Conservation (phyloP, 2,888 invertebrate species). For the Tenthredo notha region DNA sequence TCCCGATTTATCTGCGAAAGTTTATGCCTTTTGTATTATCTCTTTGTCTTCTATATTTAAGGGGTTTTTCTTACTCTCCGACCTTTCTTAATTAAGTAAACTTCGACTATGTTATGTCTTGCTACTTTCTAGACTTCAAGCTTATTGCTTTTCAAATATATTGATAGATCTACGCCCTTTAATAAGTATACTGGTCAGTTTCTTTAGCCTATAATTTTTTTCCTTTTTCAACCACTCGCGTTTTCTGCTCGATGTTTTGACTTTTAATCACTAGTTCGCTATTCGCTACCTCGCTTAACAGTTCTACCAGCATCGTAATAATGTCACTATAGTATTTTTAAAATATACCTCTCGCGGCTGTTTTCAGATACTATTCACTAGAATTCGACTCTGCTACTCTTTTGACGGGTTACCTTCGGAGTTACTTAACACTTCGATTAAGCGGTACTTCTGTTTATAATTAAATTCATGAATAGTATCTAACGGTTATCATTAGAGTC, state of each 20-base stretch:
- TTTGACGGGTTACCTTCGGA: neutral
- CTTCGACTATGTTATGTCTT: neutral
- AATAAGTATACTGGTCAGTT: neutral
- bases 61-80: neutral
- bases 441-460: neutral
- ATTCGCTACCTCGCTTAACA: neutral
- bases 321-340: neutral
- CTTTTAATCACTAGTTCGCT: neutral
- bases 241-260: constrained; percentile 10
- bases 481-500: neutral
- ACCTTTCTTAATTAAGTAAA: neutral
- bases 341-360: neutral
- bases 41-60: neutral
- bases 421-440: no score
- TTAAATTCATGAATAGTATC: neutral
- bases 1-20: neutral
- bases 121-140: neutral
- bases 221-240: neutral
- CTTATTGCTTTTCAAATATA: neutral
- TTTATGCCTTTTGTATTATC: neutral
- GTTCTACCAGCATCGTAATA: neutral
- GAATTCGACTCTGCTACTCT: neutral
- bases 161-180: neutral
- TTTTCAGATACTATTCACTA: neutral
- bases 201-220: neutral